These are phyloP conservation scores for Drosophila nigromelanica DNA, from an alignment of 1,140 invertebrate species.

Conservation along the genomic window DNA sequence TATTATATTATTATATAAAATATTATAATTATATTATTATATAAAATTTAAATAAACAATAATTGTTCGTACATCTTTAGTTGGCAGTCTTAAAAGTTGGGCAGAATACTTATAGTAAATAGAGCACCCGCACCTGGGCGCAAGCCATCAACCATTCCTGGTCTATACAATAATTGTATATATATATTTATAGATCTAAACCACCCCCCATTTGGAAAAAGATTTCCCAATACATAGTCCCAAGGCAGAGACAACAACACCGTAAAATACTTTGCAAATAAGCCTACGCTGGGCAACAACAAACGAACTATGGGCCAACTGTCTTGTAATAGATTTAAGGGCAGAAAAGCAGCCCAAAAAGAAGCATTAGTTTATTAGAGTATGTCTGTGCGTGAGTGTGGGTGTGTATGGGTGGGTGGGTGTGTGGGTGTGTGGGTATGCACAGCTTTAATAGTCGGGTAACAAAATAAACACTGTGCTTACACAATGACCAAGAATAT, in stretches of 20 bases:
- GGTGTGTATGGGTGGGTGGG: constrained; percentile 10
- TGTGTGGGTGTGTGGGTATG: constrained; percentile 34
- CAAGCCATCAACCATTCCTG: neutral
- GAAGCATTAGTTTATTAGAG: constrained; percentile 77
- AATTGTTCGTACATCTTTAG: neutral
- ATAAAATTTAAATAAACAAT: neutral
- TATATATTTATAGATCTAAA: neutral
- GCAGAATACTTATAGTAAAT: constrained; percentile 19
- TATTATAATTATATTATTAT: no score
- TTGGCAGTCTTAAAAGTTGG: neutral
- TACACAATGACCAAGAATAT: constrained; percentile 38
- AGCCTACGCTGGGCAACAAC: constrained; percentile 33
- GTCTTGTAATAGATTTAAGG: constrained; percentile 53
- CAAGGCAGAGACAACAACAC: constrained; percentile 31
- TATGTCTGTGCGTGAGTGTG: constrained; percentile 1
- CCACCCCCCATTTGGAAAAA: constrained; percentile 19
- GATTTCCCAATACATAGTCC: constrained; percentile 42
- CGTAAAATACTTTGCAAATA: constrained; percentile 52
- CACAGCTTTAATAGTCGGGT: constrained; percentile 40
- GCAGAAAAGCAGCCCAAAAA: constrained; percentile 47
- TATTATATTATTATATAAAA: no score
- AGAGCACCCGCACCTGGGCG: constrained; percentile 24
- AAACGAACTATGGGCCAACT: constrained; percentile 45
- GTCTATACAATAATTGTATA: neutral
- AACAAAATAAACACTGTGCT: constrained; percentile 43